These are phyloP conservation scores for Cheilosia soror DNA, from an alignment of 2,888 invertebrate species.

Conservation along the genomic window DNA sequence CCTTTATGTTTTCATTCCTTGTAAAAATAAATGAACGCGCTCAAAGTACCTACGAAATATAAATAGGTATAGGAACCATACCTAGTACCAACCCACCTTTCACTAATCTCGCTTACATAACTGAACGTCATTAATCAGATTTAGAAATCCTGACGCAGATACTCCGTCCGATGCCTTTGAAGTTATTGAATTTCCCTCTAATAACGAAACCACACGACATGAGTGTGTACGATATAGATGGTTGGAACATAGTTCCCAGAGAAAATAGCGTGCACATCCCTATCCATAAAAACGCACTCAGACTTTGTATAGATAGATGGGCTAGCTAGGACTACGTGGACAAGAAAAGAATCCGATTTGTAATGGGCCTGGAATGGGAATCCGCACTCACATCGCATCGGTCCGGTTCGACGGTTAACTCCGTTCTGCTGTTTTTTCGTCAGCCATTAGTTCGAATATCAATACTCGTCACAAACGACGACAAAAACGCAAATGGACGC, in stretches of 20 bases:
- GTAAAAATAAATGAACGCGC: constrained; percentile 30
- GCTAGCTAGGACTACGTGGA: not conserved
- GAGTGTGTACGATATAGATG: not conserved
- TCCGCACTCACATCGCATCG: not conserved
- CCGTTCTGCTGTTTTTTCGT: constrained; percentile 8
- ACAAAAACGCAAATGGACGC: constrained; percentile 10
- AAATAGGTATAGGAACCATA: not conserved
- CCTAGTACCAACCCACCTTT: not conserved
- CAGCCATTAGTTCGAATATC: constrained; percentile 46
- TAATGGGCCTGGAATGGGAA: constrained; percentile 21
- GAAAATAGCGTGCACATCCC: constrained; percentile 16
- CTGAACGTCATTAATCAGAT: constrained; percentile 62
- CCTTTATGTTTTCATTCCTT: not conserved
- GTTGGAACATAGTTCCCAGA: not conserved
- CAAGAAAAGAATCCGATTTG: constrained; percentile 24
- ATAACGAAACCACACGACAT: constrained; percentile 15
- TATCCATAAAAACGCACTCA: constrained; percentile 50
- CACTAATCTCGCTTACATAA: constrained; percentile 62
- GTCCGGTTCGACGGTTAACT: not conserved
- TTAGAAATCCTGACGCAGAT: constrained; percentile 24
- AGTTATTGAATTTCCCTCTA: constrained; percentile 48
- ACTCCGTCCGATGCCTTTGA: constrained; percentile 2
- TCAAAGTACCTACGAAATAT: constrained; percentile 32
- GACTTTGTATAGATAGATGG: constrained; percentile 11
- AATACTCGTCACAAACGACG: constrained; percentile 29